phyloP scores from a whole-genome alignment of 2,113 vertebrate genomes.

The Opisthocomus hoazin region DNA sequence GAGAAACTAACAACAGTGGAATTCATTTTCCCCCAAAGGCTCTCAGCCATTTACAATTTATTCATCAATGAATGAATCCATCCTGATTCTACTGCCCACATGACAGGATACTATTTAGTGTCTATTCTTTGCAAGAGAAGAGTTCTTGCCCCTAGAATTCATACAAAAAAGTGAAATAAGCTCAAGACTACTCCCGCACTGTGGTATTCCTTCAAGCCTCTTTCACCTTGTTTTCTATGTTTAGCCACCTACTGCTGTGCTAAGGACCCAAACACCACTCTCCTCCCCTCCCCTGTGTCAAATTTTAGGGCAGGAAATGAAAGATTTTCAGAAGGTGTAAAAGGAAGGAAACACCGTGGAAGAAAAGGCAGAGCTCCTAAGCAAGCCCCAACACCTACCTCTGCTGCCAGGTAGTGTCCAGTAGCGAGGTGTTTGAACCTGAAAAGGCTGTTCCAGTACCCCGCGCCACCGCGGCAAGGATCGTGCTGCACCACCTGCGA shows the following conservation, averaged over 20 bases:
- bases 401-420: conserved; percentile 92
- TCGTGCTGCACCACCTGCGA: conserved; percentile 89
- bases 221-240: rapidly evolving
- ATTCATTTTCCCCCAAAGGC: not conserved
- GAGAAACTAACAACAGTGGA: not conserved
- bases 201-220: not conserved
- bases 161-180: not conserved
- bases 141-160: not conserved
- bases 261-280: not conserved
- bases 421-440: conserved; percentile 97
- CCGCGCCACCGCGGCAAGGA: conserved; percentile 92
- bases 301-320: not conserved
- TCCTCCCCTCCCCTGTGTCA: not conserved
- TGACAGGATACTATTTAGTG: not conserved
- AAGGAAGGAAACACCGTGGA: not conserved
- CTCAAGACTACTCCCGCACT: not conserved
- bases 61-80: not conserved
- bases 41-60: not conserved
- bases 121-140: not conserved
- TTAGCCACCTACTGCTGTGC: not conserved
- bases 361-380: not conserved
- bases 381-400: conserved; percentile 72
- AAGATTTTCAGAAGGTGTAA: not conserved
- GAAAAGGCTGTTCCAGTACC: conserved; percentile 98
- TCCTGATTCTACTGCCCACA: not conserved